Conservation (phyloP, 2,888 invertebrate genomes). For the Andrena camellia region DNA sequence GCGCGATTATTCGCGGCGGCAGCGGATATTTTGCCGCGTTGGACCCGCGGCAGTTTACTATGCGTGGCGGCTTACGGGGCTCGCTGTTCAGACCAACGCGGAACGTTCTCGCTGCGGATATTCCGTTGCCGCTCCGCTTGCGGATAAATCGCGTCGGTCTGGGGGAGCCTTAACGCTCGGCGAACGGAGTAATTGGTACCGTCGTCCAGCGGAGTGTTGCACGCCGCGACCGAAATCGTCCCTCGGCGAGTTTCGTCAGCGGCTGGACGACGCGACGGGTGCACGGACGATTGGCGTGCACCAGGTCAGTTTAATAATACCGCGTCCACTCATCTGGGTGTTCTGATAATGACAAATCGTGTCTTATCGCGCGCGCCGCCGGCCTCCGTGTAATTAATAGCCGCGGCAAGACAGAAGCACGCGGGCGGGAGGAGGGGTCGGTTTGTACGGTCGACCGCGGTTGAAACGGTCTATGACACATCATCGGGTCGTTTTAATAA, state of each 20-base stretch:
- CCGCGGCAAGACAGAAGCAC: constrained; percentile 19
- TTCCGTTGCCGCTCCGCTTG: too few relatives aligned
- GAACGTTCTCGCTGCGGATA: too few relatives aligned
- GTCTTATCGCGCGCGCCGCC: constrained; percentile 43
- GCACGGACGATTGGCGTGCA: constrained; percentile 19
- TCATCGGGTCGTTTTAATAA: constrained; percentile 63
- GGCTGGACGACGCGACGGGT: constrained; percentile 2
- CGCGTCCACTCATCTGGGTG: constrained; percentile 24
- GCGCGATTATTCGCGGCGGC: too few relatives aligned
- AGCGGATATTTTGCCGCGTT: too few relatives aligned
- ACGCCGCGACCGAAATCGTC: constrained; percentile 13
- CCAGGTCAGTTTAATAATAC: constrained; percentile 66
- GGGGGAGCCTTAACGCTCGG: too few relatives aligned
- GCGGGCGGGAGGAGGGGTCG: not conserved
- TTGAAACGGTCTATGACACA: constrained; percentile 50
- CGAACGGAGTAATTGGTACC: not conserved
- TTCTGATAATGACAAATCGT: constrained; percentile 65
- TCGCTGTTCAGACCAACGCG: too few relatives aligned
- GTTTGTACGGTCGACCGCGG: constrained; percentile 47
- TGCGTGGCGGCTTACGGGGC: too few relatives aligned
- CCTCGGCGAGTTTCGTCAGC: constrained; percentile 30
- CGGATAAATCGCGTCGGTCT: too few relatives aligned
- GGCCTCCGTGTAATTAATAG: constrained; percentile 41
- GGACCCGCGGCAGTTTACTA: too few relatives aligned
- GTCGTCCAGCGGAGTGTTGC: not conserved